Evolutionary conservation across 2,888 invertebrate species (phyloP).

Genomic region (Petrophora chlorosata): DNA sequence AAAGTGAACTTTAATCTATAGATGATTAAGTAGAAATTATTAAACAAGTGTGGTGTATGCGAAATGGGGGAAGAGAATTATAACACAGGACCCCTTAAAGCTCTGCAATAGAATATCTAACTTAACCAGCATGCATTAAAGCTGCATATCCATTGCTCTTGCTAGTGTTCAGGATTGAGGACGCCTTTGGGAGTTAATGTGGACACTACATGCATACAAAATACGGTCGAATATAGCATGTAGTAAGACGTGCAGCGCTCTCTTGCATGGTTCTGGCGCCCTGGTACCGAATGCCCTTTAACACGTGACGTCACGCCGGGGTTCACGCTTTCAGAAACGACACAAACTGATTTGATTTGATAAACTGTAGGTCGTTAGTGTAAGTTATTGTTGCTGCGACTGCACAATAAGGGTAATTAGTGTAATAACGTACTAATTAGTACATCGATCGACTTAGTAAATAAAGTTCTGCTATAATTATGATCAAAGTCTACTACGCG

Average conservation of each 20-base stretch:
- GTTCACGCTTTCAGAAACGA: constrained; percentile 34
- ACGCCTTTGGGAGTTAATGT: not conserved
- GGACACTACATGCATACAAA: not conserved
- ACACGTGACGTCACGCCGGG: constrained; percentile 69
- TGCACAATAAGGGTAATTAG: too few relatives aligned
- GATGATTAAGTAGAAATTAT: not conserved
- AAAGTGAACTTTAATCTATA: not conserved
- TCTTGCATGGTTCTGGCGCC: constrained; percentile 50
- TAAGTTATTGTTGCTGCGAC: too few relatives aligned
- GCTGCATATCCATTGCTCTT: constrained; percentile 8
- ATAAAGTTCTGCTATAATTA: too few relatives aligned
- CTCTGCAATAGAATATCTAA: not conserved
- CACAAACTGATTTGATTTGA: not conserved
- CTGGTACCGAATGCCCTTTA: constrained; percentile 69
- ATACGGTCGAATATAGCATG: constrained; percentile 36
- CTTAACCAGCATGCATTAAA: not conserved
- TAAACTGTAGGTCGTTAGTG: too few relatives aligned
- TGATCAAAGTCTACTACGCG: too few relatives aligned
- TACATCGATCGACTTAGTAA: too few relatives aligned
- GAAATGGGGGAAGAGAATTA: constrained; percentile 3
- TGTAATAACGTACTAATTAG: too few relatives aligned
- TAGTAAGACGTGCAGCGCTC: constrained; percentile 19
- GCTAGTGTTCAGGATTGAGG: not conserved
- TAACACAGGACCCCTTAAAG: not conserved
- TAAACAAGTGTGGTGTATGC: not conserved